Percentiles rank a stretch among this genome's conserved stretches.
Conservation (phyloP, 2,797 vertebrate species). For the Anguilla megastoma region DNA sequence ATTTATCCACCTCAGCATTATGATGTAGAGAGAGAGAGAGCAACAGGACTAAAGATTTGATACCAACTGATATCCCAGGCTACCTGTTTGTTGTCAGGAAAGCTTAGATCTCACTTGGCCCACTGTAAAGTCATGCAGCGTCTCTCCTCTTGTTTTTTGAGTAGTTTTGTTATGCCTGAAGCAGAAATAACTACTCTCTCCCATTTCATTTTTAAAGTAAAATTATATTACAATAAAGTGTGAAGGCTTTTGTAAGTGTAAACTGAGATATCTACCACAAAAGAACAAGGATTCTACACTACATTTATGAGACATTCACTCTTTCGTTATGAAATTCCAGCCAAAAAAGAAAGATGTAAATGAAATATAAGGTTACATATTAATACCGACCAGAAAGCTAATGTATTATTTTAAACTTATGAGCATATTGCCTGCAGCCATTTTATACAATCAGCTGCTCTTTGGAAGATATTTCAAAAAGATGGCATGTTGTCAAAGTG, state of each 20-base stretch:
- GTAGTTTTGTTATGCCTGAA: not conserved
- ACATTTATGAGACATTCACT: not conserved
- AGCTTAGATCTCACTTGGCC: not conserved
- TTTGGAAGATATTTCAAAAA: not conserved
- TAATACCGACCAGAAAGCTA: not conserved
- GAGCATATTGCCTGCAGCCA: not conserved
- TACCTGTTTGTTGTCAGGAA: not conserved
- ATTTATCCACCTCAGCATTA: not conserved
- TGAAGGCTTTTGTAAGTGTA: not conserved
- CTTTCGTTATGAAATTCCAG: constrained; percentile 5
- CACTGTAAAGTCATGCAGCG: not conserved
- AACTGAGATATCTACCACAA: constrained; percentile 8
- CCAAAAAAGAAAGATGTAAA: not conserved
- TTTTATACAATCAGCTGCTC: not conserved
- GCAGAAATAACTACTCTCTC: not conserved
- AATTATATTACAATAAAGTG: not conserved
- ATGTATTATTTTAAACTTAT: not conserved
- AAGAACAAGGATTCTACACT: not conserved
- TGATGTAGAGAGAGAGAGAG: not conserved
- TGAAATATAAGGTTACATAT: not conserved
- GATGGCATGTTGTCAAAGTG: not conserved
- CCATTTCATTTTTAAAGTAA: not conserved
- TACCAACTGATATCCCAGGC: not conserved
- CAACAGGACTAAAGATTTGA: not conserved
- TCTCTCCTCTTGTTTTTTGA: not conserved